phyloP scores from a whole-genome alignment of 53 echinoderm and acorn worm species.

The Arbacia lixula region DNA sequence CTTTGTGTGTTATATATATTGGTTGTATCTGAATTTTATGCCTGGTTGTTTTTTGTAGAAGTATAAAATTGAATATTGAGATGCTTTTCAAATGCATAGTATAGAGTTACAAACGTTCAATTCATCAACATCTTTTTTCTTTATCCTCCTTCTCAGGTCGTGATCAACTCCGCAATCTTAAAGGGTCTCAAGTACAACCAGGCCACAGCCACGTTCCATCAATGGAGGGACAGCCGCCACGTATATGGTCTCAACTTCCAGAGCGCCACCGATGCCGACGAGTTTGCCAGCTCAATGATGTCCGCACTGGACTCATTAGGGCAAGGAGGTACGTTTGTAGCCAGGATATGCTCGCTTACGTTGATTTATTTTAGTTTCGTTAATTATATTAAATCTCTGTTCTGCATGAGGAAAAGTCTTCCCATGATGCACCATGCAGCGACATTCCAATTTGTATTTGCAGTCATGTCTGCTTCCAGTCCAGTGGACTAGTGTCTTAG shows the following conservation, averaged over 20 bases:
- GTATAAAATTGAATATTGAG: too few relatives aligned
- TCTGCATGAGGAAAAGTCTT: too few relatives aligned
- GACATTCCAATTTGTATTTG: too few relatives aligned
- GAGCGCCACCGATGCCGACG: conserved; percentile 74
- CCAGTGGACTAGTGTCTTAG: too few relatives aligned
- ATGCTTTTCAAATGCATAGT: too few relatives aligned
- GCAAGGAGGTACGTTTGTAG: conserved; percentile 62
- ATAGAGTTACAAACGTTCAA: too few relatives aligned
- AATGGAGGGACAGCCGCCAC: conserved; percentile 94
- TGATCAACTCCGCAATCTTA: conserved; percentile 92
- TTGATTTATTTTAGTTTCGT: neutral
- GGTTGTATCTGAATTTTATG: too few relatives aligned
- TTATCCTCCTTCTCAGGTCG: conserved; percentile 71
- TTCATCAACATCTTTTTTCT: neutral
- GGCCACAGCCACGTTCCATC: conserved; percentile 97
- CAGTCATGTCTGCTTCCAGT: too few relatives aligned
- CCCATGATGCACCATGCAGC: too few relatives aligned
- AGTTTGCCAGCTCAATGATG: conserved; percentile 77
- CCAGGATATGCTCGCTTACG: neutral
- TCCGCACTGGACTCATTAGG: conserved; percentile 73
- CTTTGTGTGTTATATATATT: too few relatives aligned
- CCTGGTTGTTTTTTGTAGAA: too few relatives aligned
- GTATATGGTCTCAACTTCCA: conserved; percentile 99
- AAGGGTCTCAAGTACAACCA: conserved; percentile 97
- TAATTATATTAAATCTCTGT: too few relatives aligned